These are phyloP conservation scores for Drosophila kurseongensis DNA, from an alignment of 1,140 invertebrate species.

Conservation along the genomic window DNA sequence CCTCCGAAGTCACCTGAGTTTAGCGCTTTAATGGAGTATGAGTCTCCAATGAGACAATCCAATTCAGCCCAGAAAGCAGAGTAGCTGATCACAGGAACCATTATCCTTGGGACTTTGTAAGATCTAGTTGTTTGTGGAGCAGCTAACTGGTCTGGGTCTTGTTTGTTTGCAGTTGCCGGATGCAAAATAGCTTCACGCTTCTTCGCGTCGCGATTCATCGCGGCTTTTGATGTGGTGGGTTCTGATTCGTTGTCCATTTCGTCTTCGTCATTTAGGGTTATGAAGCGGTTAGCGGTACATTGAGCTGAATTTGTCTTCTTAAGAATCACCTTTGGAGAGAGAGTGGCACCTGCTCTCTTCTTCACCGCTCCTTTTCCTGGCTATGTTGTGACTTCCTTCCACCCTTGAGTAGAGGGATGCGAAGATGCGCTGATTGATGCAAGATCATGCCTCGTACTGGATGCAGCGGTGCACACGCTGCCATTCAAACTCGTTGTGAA, in stretches of 20 bases:
- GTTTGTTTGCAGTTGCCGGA: background rate
- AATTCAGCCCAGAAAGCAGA: conserved; percentile 7
- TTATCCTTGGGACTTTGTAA: conserved; percentile 5
- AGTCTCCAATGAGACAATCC: background rate
- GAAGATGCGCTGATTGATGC: too few relatives aligned
- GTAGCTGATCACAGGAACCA: conserved; percentile 8
- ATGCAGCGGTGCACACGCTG: background rate
- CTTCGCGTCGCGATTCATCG: background rate
- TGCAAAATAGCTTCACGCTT: background rate
- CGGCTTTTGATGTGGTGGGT: background rate
- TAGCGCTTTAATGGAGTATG: background rate
- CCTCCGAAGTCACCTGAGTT: background rate
- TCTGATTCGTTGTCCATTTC: conserved; percentile 4
- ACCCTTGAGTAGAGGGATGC: background rate
- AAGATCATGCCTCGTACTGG: background rate
- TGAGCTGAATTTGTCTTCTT: too few relatives aligned
- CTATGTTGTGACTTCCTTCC: background rate
- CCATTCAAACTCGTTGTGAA: conserved; percentile 1
- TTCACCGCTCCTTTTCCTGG: background rate
- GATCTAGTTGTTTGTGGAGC: conserved; percentile 1
- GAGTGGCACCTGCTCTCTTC: background rate
- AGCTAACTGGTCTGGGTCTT: background rate
- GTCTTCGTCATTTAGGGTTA: background rate
- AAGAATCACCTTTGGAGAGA: too few relatives aligned
- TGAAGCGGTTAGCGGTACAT: background rate